Evolutionary conservation across 2,888 invertebrate species (phyloP), one percentile per base, ranked within the genome.

Genomic region (Strigamia transsilvanica): DNA sequence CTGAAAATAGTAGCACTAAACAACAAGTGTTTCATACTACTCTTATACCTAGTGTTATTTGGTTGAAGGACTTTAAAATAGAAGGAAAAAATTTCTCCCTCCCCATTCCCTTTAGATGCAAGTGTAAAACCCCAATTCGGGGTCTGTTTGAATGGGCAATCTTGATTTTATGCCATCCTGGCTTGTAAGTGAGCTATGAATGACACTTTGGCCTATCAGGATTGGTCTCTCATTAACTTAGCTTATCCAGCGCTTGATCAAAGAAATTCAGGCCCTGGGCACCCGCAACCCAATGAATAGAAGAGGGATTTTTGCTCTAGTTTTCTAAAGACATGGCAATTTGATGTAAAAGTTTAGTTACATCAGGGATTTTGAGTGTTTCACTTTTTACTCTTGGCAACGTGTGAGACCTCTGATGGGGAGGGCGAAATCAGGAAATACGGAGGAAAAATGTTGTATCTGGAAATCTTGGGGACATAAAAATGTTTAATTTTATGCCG

Each of bases 81-180:
- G 51, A 51, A 51, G 42, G 51, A 51, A 56, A 18, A 73, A 73
- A 15, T 32, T 32, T 32, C 73, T 27, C 73, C 73, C 73, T 32
- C 73, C 73, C 73, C 73, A 73, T 73, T 73, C 32, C 73, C 73
- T 73, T 73, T 73, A 32, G 73, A 73, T 73, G 73, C 23, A 73
- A 73, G 73, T 73, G 73, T 73, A 73, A 73, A 73, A 73, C 73
- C 73, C 73, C 73, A 73, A 73, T 56, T 73, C 73, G 73, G 73
- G 73, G 73, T 73, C 73, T 73, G 73, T 73, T 73, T 73, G 73
- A 73, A 73, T 73, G 73, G 73, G 73, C 73, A 73, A 73, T 73
- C 73, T 73, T 73, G 73, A 73, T 73, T 73, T 73, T 73, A 73
- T 73, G 73, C 73, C 73, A 73, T 73, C 73, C 73, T 73, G 73